Evolutionary conservation across 2,113 vertebrate genomes (phyloP).

Genomic region (Chionis minor): DNA sequence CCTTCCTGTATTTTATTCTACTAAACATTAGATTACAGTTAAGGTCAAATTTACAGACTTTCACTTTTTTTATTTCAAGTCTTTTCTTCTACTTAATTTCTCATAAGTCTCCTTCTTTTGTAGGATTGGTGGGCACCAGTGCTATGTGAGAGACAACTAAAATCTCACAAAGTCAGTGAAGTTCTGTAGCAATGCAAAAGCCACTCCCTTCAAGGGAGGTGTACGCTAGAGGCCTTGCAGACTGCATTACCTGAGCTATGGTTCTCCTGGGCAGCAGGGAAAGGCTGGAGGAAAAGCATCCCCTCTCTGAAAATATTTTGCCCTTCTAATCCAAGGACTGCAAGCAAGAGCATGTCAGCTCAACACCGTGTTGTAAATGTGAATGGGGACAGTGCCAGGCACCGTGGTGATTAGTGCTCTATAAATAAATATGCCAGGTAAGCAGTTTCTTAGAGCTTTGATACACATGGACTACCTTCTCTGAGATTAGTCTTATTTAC

Average conservation of each 20-base stretch:
- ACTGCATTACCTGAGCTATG: background rate
- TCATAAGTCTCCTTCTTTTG: background rate
- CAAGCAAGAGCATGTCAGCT: background rate
- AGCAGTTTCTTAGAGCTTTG: background rate
- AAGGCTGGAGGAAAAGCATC: background rate
- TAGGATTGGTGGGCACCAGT: background rate
- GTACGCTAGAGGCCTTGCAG: background rate
- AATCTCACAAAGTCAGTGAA: background rate
- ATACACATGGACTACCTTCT: background rate
- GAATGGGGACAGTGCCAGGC: background rate
- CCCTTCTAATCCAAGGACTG: background rate
- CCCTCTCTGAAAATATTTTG: background rate
- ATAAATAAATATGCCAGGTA: slow-evolving; percentile 18
- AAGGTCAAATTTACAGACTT: background rate
- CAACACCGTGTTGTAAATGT: background rate
- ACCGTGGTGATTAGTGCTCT: background rate
- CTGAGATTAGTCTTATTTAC: background rate
- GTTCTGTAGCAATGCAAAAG: background rate
- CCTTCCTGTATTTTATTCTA: background rate
- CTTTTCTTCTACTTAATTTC: background rate
- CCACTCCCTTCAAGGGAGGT: background rate
- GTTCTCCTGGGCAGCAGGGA: background rate
- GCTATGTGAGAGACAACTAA: background rate
- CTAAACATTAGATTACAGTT: background rate
- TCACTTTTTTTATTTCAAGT: background rate